Base-by-base conservation (phyloP, 2,888 invertebrate genomes). In the Pinctada fucata region DNA sequence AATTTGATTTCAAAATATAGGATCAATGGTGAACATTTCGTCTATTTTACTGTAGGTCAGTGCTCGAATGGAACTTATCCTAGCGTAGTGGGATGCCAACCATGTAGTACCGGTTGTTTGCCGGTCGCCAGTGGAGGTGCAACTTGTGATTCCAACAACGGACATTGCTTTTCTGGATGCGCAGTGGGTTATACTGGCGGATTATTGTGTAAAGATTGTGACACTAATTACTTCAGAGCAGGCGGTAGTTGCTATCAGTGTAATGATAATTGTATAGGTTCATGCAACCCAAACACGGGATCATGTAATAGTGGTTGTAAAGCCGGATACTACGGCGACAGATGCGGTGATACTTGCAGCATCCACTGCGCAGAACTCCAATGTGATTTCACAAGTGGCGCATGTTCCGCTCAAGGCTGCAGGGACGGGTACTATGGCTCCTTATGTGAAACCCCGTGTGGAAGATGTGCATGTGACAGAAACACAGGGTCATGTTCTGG, bases 261-360 rank as follows among this genome's bases (percentile, higher is more conserved):
- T 70, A 76, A 52, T n/a, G 70, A 50, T 8, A 65, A 80, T 10
- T 77, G 77, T 52, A n/a, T 48, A 1, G 63, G 67, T 66, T 64
- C 69, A 3, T 81, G 81, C 70, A 70, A 81, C 16, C 50, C n/a
- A 31, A 73, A 48, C 6, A 69, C 75, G 3, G 81, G 81, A 3
- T 51, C 45, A 1, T 81, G 81, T 70, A 63, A 63, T 5, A 67
- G 70, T 67, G 81, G 81, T n/a, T 81, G 81, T 72, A 64, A 63
- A 63, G 8, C 63, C 6, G 74, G 81, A 45, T 81, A 66, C n/a
- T 76, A 68, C 68, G 81, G 81, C 51, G 48, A 16, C 48, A 58
- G 71, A 5, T 81, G 81, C 58, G 65, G 67, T 16, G 64, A 71
- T 58, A 64, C 73, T 13, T 81, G 81, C 48, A 78, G 69, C 31